Evolutionary conservation across 2,797 vertebrate genomes (phyloP), one percentile per base, ranked within the genome.

Genomic region (Leptatherina wallacei): DNA sequence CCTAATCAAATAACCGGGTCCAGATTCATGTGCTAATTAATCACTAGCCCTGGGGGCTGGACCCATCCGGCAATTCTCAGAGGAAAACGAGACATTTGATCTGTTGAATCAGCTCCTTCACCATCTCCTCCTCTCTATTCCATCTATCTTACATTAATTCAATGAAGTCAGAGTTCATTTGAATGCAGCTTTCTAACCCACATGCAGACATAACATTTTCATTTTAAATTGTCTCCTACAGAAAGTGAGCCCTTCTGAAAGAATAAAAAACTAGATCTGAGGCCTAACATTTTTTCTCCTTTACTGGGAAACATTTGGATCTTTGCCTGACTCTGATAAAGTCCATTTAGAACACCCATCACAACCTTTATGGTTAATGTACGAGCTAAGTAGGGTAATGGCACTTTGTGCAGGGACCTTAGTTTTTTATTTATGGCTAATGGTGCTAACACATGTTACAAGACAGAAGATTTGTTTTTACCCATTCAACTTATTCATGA

Each of bases 11-110:
- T 94, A 89, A 91, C 69, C 24, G 73, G 74, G 81, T 89, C 80
- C 81, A 86, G 91, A 92, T 91, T 86, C 83, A 85, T 85, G 86
- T 29, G 59, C 85, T 91, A 93, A 93, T 95, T 93, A 92, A 94
- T 94, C 92, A 92, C 78, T 49, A 27, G 86, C 90, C 87, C 82
- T 75, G 80, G 87, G 90, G 86, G 90, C 80, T 9, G 80, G 59
- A 78, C 82, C 80, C 82, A 80, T 83, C 69, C 73, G 63, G 77
- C 11, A 40, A 68, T 58, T 70, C 78, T 77, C 76, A 2, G 57
- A 60, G 69, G 77, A 77, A 75, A 85, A 82, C 69, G 51, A 89
- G 81, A 88, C 83, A 84, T 89, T 90, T 90, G 85, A 91, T 91
- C 85, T 86, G 89, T 88, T 73, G 84, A 89, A 93, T 89, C 89